Conservation (phyloP, 1,140 invertebrate species). For the Hyposmocoma kahamanoa region DNA sequence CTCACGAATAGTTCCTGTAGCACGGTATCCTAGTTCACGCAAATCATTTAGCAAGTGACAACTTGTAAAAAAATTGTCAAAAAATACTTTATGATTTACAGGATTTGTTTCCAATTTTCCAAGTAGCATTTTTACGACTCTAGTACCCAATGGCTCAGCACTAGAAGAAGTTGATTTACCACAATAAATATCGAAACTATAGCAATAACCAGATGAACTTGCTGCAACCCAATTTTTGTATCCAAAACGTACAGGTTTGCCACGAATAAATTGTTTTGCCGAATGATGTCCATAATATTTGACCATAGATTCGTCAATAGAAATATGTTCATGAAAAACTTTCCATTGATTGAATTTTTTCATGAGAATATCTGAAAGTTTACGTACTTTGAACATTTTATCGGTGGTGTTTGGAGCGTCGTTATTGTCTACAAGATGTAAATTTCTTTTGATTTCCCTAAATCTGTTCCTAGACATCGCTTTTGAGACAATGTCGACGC, state of each 20-base stretch:
- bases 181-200: slow-evolving; percentile 45
- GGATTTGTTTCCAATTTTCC: slow-evolving; percentile 18
- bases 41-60: slow-evolving; percentile 30
- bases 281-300: slow-evolving; percentile 18
- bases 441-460: slow-evolving; percentile 32
- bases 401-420: slow-evolving; percentile 9
- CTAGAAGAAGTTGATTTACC: slow-evolving; percentile 26
- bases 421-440: slow-evolving; percentile 23
- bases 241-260: slow-evolving; percentile 34
- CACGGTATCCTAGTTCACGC: slow-evolving; percentile 26
- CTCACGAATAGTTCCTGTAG: slow-evolving; percentile 32
- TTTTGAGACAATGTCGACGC: slow-evolving; percentile 25
- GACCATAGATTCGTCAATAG: slow-evolving; percentile 48
- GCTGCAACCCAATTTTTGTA: slow-evolving; percentile 36
- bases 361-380: slow-evolving; percentile 23
- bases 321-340: slow-evolving; percentile 26
- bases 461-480: slow-evolving; percentile 37
- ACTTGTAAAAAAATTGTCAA: slow-evolving; percentile 50
- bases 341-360: slow-evolving; percentile 22
- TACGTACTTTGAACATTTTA: slow-evolving; percentile 27
- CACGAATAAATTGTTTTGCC: not conserved
- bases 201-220: slow-evolving; percentile 39
- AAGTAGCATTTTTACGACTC: slow-evolving; percentile 28
- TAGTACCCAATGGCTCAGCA: slow-evolving; percentile 18
- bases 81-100: slow-evolving; percentile 31